Base-by-base conservation (phyloP, 2,113 vertebrate genomes). In the Burhinus oedicnemus region DNA sequence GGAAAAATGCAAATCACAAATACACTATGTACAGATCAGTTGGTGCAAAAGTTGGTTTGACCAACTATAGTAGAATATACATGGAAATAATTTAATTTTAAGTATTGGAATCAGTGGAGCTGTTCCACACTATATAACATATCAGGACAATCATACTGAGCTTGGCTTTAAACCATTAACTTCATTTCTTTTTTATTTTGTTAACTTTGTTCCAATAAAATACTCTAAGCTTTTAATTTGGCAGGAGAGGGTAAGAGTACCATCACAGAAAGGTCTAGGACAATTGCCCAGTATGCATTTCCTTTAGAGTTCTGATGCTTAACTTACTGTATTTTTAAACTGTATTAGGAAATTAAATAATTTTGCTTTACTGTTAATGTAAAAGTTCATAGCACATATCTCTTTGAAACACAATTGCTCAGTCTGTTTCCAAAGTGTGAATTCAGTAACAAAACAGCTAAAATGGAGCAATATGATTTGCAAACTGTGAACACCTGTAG, bases 1-100 rank as follows among this genome's bases (percentile, higher is more conserved):
- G 10, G 38, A 61, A 87, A 76, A 88, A 64, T 29, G 45, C 0
- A 1, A 29, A 55, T 47, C 32, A 40, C 13, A 80, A 79, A 49
- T 51, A 40, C 0, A 0, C 4, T 22, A 2, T 29, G 4, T 76
- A 9, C 17, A 44, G 26, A 30, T 12, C 12, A 2, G 2, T 38
- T 76, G 11, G 4, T 4, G 1, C 11, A 62, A 71, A 70, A 68
- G 22, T 49, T 55, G 27, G 42, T 32, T 58, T 71, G 4, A 60
- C 26, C 30, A 49, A 18, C 32, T 64, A 7, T 29, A 12, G 34
- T 40, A 68, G 27, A 42, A 69, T 44, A 61, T 14, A 23, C 5
- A 11, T 15, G 14, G 30, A 68, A 66, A 51, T 52, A 61, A 72
- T 52, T 44, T 20, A 22, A 49, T 49, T 49, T 49, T 51, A 76